These are phyloP conservation scores for Aselliscus stoliczkanus DNA, from an alignment of 2,797 vertebrate species.

Conservation along the genomic window DNA sequence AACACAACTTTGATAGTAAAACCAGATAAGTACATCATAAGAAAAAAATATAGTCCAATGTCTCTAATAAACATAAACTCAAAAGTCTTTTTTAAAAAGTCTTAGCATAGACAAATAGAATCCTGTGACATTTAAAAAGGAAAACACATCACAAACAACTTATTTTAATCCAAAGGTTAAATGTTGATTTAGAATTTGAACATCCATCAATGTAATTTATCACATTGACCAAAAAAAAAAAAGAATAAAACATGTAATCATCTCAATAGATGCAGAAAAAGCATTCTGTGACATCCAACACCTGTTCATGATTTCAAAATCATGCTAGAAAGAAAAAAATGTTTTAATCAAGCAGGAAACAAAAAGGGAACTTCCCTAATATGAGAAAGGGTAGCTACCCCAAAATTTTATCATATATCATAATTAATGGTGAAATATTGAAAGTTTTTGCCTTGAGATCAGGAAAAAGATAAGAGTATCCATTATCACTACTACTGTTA, in stretches of 20 bases:
- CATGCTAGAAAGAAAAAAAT: background rate
- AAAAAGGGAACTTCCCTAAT: background rate
- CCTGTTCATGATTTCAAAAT: background rate
- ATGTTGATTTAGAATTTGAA: conserved; percentile 25
- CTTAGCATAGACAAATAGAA: background rate
- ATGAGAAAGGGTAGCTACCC: background rate
- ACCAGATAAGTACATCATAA: background rate
- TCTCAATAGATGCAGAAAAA: background rate
- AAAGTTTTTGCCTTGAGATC: background rate
- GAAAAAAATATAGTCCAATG: background rate
- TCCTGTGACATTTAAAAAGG: background rate
- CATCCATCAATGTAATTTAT: background rate
- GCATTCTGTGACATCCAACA: background rate
- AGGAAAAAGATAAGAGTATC: background rate
- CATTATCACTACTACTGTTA: background rate
- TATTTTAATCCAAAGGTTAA: background rate
- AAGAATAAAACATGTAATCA: background rate
- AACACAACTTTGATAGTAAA: background rate
- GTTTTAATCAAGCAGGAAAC: background rate
- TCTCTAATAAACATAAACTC: background rate
- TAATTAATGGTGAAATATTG: background rate
- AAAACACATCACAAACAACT: background rate
- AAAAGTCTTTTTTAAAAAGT: background rate
- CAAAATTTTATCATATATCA: background rate
- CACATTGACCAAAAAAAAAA: background rate